A percentile compares a stretch with the other conserved stretches of the same genome.
Evolutionary conservation across 2,888 invertebrate species (phyloP).

Genomic region (Chymomyza procnemis): DNA sequence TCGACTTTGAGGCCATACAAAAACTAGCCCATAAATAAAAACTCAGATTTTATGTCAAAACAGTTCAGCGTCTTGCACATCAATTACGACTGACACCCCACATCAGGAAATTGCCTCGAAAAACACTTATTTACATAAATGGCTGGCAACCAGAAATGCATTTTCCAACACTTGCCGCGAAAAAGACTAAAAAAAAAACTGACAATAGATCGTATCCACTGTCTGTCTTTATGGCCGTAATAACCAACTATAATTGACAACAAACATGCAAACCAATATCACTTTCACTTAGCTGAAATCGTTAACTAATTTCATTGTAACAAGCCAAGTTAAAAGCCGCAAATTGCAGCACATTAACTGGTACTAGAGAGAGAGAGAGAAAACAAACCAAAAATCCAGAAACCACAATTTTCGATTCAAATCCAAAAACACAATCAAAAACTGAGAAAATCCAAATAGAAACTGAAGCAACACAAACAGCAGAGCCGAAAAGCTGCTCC

Average conservation of each 20-base stretch:
- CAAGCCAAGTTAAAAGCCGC: not conserved
- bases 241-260: constrained; percentile 26
- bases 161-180: not conserved
- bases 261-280: constrained; percentile 25
- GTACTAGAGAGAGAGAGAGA: no score
- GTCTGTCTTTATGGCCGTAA: not conserved
- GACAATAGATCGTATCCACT: not conserved
- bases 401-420: not conserved
- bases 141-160: not conserved
- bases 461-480: constrained; percentile 24
- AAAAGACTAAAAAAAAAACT: not conserved
- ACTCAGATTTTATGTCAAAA: not conserved
- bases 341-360: not conserved
- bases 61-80: not conserved
- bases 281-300: constrained; percentile 31
- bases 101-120: not conserved
- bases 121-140: not conserved
- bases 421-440: not conserved
- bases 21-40: no score
- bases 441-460: constrained; percentile 3
- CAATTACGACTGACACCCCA: not conserved
- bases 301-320: not conserved
- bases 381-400: constrained; percentile 8
- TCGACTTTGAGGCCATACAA: no score
- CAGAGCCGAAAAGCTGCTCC: constrained; percentile 12